Base-by-base conservation (phyloP, 2,888 invertebrate species). In the Hydroisotoma schaefferi region DNA sequence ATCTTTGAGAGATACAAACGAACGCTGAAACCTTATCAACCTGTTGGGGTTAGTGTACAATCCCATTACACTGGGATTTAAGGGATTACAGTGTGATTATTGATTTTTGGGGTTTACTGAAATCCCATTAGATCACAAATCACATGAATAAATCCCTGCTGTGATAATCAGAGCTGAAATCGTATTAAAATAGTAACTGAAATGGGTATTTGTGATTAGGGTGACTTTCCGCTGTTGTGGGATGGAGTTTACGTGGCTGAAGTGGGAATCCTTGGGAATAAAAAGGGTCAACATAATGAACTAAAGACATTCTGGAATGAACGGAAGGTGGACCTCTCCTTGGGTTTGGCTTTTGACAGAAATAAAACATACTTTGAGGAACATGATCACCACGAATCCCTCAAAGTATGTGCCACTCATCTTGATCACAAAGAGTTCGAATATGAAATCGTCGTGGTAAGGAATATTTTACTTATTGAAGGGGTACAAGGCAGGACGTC, bases 1-100 rank as follows among this genome's bases (percentile, higher is more conserved):
- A 78, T 91, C 29, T 90, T 90, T 81, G 82, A 84, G 68, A 81
- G 84, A 67, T 85, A 86, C 77, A 91, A 91, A 77, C 79, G 80
- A 61, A 84, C 84, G 15, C 78, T 91, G 28, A 79, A 85, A 0
- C 81, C 85, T 2, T 91, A 91, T 43, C 43, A 57, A 27, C 26
- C 20, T n/a, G n/a, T 22, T n/a, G 63, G 63, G 54, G 63, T 62
- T 46, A 58, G 37, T 33, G 26, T 49, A 61, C 18, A 57, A 15
- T 33, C n/a, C n/a, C n/a, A n/a, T n/a, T n/a, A n/a, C n/a, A n/a
- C n/a, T n/a, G n/a, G n/a, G n/a, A n/a, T n/a, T n/a, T n/a, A n/a
- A 15, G 15, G 10, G 37, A 33, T 15, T 33, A 12, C 37, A 10
- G 15, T 12, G 15, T 33, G 37, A 33, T 33, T 33, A 12, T 12